Percentiles rank a stretch among this genome's conserved stretches.
phyloP scores from a whole-genome alignment of 2,888 invertebrate species.

The Rhagonycha lutea region DNA sequence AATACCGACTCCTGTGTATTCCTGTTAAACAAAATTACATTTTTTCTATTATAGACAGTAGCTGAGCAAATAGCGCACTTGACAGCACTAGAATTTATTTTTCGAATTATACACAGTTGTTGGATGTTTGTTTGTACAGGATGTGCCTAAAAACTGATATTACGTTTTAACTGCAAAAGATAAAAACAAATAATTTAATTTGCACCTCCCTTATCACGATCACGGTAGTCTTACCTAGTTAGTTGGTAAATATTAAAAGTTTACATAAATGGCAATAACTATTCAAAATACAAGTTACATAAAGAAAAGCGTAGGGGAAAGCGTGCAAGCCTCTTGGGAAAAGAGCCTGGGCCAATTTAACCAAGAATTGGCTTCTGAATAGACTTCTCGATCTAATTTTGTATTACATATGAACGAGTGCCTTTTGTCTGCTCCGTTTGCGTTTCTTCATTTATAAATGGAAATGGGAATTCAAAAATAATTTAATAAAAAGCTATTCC shows the following conservation, averaged over 20 bases:
- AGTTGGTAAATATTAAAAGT: conserved; percentile 5
- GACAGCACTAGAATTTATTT: conserved; percentile 14
- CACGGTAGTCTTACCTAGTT: not conserved
- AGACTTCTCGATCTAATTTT: conserved; percentile 30
- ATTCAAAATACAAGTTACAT: conserved; percentile 7
- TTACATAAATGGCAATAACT: not conserved
- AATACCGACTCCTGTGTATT: conserved; percentile 35
- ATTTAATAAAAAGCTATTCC: conserved; percentile 6
- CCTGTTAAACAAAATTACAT: conserved; percentile 28
- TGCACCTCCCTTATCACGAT: not conserved
- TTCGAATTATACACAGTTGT: conserved; percentile 4
- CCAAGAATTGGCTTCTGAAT: conserved; percentile 30
- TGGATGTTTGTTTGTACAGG: conserved; percentile 22
- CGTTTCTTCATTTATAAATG: conserved; percentile 20
- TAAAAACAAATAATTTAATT: not conserved
- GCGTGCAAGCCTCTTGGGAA: conserved; percentile 14
- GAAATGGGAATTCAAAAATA: conserved; percentile 18
- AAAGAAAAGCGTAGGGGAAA: conserved; percentile 26
- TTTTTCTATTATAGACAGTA: conserved; percentile 19
- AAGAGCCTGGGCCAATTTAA: conserved; percentile 28
- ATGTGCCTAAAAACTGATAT: conserved; percentile 3
- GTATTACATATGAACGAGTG: conserved; percentile 26
- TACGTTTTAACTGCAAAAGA: no score
- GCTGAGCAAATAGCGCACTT: conserved; percentile 19
- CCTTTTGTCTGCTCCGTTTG: conserved; percentile 26